Evolutionary conservation across 2,797 vertebrate genomes (phyloP).

Genomic region (Bryconaethiops microstoma): DNA sequence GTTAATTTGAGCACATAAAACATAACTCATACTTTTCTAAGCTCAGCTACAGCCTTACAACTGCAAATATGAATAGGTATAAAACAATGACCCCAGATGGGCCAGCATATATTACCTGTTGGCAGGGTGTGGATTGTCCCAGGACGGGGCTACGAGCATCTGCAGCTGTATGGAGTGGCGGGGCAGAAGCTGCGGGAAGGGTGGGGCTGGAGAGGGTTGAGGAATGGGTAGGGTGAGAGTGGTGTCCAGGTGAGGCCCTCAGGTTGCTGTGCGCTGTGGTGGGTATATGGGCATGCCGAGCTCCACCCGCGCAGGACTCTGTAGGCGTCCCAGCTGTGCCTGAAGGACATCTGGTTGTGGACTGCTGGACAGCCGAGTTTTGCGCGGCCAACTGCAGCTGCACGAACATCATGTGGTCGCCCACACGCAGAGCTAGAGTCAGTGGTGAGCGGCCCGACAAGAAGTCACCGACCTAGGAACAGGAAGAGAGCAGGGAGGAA

Average conservation of each 20-base stretch:
- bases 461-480: conserved; percentile 91
- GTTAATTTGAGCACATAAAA: neutral
- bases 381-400: conserved; percentile 91
- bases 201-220: conserved; percentile 50
- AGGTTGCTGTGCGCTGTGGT: conserved; percentile 9
- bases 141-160: conserved; percentile 59
- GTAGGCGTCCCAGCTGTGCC: conserved; percentile 30
- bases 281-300: conserved; percentile 46
- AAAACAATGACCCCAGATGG: neutral
- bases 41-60: neutral
- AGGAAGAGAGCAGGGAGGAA: conserved; percentile 62
- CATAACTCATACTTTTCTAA: neutral
- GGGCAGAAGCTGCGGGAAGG: conserved; percentile 57
- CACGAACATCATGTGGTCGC: conserved; percentile 93
- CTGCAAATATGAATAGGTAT: neutral
- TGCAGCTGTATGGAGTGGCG: conserved; percentile 46
- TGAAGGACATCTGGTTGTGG: conserved; percentile 67
- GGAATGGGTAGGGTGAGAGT: conserved; percentile 59
- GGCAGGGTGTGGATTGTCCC: conserved; percentile 70
- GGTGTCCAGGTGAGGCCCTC: conserved; percentile 41
- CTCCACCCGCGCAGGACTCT: conserved; percentile 43
- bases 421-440: conserved; percentile 91
- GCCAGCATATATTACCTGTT: conserved; percentile 76
- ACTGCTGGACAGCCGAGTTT: conserved; percentile 68
- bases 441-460: conserved; percentile 92